Percentiles rank a stretch among this genome's conserved stretches.
Conservation (phyloP, 2,113 vertebrate genomes). For the Rhea pennata region DNA sequence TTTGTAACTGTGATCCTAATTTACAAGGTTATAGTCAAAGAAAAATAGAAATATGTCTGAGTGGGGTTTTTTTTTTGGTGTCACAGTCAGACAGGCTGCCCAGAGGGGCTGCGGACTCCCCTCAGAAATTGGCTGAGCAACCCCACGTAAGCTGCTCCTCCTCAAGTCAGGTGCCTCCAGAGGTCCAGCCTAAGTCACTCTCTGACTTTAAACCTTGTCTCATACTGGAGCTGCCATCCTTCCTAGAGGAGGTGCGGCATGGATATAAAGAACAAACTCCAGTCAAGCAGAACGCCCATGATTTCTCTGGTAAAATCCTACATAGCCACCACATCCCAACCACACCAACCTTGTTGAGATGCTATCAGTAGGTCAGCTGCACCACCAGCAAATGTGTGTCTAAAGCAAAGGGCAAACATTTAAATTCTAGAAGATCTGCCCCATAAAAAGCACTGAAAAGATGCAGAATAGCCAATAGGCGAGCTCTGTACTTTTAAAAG, state of each 20-base stretch:
- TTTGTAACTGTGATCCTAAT: background rate
- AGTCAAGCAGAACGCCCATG: background rate
- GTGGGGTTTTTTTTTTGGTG: background rate
- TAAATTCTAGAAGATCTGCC: background rate
- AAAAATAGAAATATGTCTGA: background rate
- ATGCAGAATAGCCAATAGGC: background rate
- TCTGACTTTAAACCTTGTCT: background rate
- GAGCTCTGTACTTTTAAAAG: background rate
- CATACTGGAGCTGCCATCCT: accelerated
- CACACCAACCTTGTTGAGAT: background rate
- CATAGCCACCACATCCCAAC: background rate
- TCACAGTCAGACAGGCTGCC: background rate
- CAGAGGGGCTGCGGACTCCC: background rate
- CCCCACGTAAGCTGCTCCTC: accelerated
- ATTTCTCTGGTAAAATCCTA: background rate
- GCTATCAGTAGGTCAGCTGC: background rate
- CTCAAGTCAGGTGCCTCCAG: background rate
- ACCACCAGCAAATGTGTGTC: background rate
- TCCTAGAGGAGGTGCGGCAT: background rate
- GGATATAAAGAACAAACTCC: background rate
- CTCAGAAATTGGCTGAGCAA: background rate
- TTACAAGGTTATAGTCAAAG: background rate
- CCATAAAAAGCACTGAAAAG: background rate
- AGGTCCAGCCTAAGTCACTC: background rate
- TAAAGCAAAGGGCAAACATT: background rate